phyloP scores from a whole-genome alignment of 1,140 invertebrate species.

The Zaprionus davidi region DNA sequence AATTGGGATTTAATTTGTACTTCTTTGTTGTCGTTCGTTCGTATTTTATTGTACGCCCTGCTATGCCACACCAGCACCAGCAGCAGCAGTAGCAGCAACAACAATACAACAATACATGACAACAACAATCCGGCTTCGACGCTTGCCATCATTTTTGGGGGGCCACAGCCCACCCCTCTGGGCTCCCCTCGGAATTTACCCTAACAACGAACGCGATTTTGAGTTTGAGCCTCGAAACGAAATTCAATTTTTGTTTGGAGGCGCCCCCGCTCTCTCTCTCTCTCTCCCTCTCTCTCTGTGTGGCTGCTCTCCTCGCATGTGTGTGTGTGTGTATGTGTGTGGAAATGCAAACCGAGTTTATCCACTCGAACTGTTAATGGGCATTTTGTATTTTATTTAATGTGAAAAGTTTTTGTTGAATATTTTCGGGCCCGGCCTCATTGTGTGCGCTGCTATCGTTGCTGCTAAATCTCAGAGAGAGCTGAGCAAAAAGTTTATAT shows the following conservation, averaged over 20 bases:
- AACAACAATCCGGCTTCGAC: conserved; percentile 68
- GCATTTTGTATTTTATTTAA: conserved; percentile 83
- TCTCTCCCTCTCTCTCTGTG: conserved; percentile 6
- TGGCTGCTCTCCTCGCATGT: conserved; percentile 8
- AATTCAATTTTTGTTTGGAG: conserved; percentile 77
- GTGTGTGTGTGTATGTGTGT: conserved; percentile 31
- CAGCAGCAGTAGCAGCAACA: conserved; percentile 46
- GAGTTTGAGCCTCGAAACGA: conserved; percentile 75
- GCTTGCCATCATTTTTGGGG: conserved; percentile 58
- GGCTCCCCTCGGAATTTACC: conserved; percentile 2
- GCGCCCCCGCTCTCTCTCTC: conserved; percentile 4
- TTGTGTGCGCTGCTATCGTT: conserved; percentile 16
- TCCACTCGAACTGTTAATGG: conserved; percentile 83
- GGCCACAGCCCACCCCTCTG: too few species aligned
- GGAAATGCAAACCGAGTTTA: conserved; percentile 78
- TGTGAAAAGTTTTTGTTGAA: conserved; percentile 78
- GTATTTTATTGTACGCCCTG: conserved; percentile 76
- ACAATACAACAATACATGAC: conserved; percentile 57
- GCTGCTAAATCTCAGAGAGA: conserved; percentile 50
- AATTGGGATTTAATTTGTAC: conserved; percentile 83
- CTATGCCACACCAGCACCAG: conserved; percentile 55
- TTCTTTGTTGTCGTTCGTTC: conserved; percentile 81
- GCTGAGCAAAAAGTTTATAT: conserved; percentile 69
- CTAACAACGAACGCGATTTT: conserved; percentile 69
- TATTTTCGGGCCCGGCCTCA: conserved; percentile 62